Evolutionary conservation across 2,113 vertebrate species (phyloP), one percentile per base, ranked within the genome.

Genomic region (Genyomyrus donnyi): DNA sequence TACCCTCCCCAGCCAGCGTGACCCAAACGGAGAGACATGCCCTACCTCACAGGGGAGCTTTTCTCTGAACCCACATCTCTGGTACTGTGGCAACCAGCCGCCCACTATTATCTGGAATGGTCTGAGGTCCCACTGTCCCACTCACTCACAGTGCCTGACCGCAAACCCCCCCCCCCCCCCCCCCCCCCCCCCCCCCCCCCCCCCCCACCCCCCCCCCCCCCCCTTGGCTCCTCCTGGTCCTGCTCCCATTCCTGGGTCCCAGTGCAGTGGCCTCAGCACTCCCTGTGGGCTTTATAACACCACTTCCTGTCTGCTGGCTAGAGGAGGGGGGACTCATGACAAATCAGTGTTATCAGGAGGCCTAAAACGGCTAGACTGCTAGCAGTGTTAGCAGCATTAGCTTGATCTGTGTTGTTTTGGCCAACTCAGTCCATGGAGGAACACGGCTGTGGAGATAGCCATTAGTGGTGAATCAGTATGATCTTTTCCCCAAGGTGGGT

Each of bases 71-170:
- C 7, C 35, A 13, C 74, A 39, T 19, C 80, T 62, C 35, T 17
- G 35, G 52, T 49, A 84, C 21, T 49, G 27, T 48, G 77, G 31
- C 7, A 19, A 48, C 45, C 49, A 35, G 46, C 70, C 19, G 19
- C n/a, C 45, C 87, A n/a, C 87, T n/a, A 45, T 50, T 24, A 85
- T 5, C 53, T 53, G 39, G 52, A 85, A 45, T 35, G 89, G 56
- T 62, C 49, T 62, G 24, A 58, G 85, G 27, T 24, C 39, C 45
- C 42, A 5, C 15, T 13, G 49, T 88, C 89, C 84, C 52, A 48
- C 89, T 56, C 52, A 87, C 90, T 91, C 88, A 88, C 92, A 94
- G 93, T 94, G 93, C 93, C 93, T 94, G 89, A 92, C 89, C 89
- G 91, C 90, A 19, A 66, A 85, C 31, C 31, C 11, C 66, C n/a